These are phyloP conservation scores for Notamacropus eugenii DNA, from an alignment of 2,797 vertebrate species.

Conservation along the genomic window DNA sequence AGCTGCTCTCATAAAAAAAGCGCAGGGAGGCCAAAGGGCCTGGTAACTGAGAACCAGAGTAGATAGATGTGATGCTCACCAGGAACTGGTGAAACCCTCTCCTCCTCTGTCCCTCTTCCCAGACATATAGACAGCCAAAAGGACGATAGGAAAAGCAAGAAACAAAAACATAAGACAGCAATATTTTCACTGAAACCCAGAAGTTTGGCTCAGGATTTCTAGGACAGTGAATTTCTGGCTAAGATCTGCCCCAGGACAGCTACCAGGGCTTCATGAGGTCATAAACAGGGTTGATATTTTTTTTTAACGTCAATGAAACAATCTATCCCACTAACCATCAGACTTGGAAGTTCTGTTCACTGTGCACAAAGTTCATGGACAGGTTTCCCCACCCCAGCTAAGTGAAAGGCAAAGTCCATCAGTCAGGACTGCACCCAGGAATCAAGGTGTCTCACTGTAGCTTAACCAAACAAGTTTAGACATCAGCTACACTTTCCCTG, in stretches of 20 bases:
- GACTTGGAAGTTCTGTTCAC: not conserved
- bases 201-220: constrained; percentile 5
- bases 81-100: constrained; percentile 17
- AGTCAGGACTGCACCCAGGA: constrained; percentile 37
- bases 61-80: constrained; percentile 29
- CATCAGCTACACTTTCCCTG: not conserved
- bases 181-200: constrained; percentile 6
- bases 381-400: constrained; percentile 47
- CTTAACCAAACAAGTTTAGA: not conserved
- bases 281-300: constrained; percentile 20
- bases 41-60: constrained; percentile 33
- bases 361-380: constrained; percentile 5
- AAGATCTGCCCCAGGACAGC: not conserved
- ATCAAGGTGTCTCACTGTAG: not conserved
- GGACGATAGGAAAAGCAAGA: constrained; percentile 30
- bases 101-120: not conserved
- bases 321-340: not conserved
- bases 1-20: not conserved
- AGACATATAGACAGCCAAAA: not conserved
- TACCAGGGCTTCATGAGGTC: constrained; percentile 27
- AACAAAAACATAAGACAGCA: not conserved
- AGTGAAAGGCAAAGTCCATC: constrained; percentile 60
- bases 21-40: not conserved
- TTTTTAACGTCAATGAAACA: constrained; percentile 2
- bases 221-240: not conserved